Evolutionary conservation across 2,113 vertebrate species (phyloP), one percentile per base, ranked within the genome.

Genomic region (Hippocampus zosterae): DNA sequence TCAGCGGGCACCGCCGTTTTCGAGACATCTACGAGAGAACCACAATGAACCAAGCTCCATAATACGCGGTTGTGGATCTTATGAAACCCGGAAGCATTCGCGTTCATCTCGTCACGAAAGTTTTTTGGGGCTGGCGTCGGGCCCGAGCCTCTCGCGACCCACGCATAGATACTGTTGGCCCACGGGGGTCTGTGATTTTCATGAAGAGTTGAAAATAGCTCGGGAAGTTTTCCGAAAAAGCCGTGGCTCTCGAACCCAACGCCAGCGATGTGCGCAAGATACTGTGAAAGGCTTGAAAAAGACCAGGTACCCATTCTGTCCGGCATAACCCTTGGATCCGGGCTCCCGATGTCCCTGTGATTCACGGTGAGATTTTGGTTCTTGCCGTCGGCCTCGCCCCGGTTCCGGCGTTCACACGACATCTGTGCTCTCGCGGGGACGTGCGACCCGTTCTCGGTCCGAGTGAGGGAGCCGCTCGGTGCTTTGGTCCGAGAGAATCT

Each of bases 1-100:
- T 89, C 82, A 19, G 53, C 73, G 73, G 82, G 50, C 16, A 25
- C 4, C 25, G 21, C 65, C 4, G 75, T 44, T 52, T 74, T 67
- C 67, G 64, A 72, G 42, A 42, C 15, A 46, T 85, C 91, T 90
- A 44, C 18, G 69, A 42, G 55, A 81, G 46, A 61, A 77, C 46
- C 73, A 67, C 7, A 55, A 16, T 70, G 33, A 21, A 70, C 21
- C 70, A 56, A 57, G 50, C 41, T 79, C 6, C 64, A 8, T 44
- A 13, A 8, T 44, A 13, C 18, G 25, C 11, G 6, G 46, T 27
- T 27, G 11, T 5, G 12, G 19, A 37, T 1, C 4, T 18, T 2
- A 19, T 15, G 2, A 2, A 12, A 10, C 15, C 15, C 19, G 23
- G 23, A 21, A 62, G 16, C 33, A n/a, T 23, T 11, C 41, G 33